Conservation (phyloP, 2,888 invertebrate genomes). For the Diabrotica balteata region DNA sequence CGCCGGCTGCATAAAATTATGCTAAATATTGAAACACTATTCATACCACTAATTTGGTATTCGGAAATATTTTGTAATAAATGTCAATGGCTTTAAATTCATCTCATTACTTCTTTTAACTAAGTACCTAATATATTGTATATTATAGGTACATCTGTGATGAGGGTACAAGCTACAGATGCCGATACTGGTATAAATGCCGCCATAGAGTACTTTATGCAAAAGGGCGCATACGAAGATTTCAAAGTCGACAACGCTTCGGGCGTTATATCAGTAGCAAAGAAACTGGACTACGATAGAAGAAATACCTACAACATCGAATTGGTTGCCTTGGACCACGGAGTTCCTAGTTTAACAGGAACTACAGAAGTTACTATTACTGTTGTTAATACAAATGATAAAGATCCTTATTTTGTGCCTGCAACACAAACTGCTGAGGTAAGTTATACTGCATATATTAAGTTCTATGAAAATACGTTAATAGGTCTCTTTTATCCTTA, state of each 20-base stretch:
- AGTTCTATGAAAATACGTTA: too few relatives aligned
- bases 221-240: conserved; percentile 84
- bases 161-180: conserved; percentile 80
- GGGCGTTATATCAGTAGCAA: conserved; percentile 78
- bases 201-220: conserved; percentile 79
- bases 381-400: conserved; percentile 87
- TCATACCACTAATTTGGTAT: too few relatives aligned
- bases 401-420: conserved; percentile 83
- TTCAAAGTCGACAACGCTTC: conserved; percentile 80
- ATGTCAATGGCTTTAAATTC: too few relatives aligned
- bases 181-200: conserved; percentile 88
- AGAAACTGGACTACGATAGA: conserved; percentile 83
- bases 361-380: conserved; percentile 80
- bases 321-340: conserved; percentile 81
- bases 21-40: too few relatives aligned
- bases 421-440: conserved; percentile 80
- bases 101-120: neutral
- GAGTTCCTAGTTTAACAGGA: conserved; percentile 81
- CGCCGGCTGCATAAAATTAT: too few relatives aligned
- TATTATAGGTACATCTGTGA: conserved; percentile 73
- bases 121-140: neutral
- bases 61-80: too few relatives aligned
- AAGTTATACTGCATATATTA: conserved; percentile 14
- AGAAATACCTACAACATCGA: conserved; percentile 81
- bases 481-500: too few relatives aligned